phyloP scores from a whole-genome alignment of 1,140 invertebrate genomes.

The Reticulitermes speratus region DNA sequence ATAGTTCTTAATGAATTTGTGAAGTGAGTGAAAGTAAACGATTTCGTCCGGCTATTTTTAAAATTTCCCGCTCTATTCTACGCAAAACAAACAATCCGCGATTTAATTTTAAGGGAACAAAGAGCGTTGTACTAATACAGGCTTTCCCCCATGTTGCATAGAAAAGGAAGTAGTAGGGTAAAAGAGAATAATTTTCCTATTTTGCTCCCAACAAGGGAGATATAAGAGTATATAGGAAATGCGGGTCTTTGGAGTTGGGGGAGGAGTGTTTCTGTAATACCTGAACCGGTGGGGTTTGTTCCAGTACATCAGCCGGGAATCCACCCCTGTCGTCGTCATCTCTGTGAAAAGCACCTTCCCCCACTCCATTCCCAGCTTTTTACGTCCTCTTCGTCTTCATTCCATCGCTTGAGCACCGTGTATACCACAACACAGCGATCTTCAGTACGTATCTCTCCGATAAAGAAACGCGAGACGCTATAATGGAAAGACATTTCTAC shows the following conservation, averaged over 20 bases:
- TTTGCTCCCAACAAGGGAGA: neutral
- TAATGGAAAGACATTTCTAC: neutral
- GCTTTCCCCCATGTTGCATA: neutral
- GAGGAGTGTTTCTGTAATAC: neutral
- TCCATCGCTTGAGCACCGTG: neutral
- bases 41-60: no score
- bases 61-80: no score
- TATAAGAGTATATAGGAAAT: neutral
- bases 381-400: neutral
- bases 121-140: neutral
- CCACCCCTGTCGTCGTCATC: neutral
- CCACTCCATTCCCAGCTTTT: neutral
- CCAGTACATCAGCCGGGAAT: neutral
- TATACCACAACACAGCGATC: neutral
- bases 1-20: no score
- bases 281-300: neutral
- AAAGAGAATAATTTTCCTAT: neutral
- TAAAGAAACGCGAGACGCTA: neutral
- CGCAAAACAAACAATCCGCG: no score
- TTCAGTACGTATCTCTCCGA: neutral
- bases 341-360: neutral
- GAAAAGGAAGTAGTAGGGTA: neutral
- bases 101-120: no score
- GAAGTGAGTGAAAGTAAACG: no score
- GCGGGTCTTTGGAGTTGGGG: neutral